Evolutionary conservation across 1,140 invertebrate species (phyloP), one percentile per base, ranked within the genome.

Genomic region (Cataglyphis hispanica): DNA sequence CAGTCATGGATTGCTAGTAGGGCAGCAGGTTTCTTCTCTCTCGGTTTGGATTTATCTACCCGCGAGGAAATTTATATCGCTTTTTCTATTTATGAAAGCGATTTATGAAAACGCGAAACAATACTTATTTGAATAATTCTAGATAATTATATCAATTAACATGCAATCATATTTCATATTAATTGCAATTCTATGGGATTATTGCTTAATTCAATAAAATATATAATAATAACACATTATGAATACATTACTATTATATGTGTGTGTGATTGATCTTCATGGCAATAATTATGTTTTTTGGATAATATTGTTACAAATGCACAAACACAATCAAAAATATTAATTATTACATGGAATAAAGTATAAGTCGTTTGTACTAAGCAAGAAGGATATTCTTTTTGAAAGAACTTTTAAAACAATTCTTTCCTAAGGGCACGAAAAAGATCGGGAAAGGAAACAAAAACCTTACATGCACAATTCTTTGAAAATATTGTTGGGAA

Each of bases 141-240:
- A 66, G 43, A 34, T 34, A 50, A 66, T 37, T 22, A 76, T 72
- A 53, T 40, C 22, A 34, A 50, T 67, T 67, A n/a, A 13, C 43
- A 6, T 25, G 43, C 0, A 22, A 40, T 40, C 31, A 1, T 27
- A 40, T 27, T 27, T 1, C 7, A 34, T 37, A n/a, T 64, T 4
- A 50, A 11, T 19, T 31, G 6, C 25, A 40, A 5, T 40, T 5
- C n/a, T 7, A 16, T 16, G 6, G 4, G 13, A 43, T 53, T 50
- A 53, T 25, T 37, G 13, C 7, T 56, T 56, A 56, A 40, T 56
- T 50, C 5, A 40, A 1, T 75, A 61, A 11, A 13, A 10, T 50
- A 37, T n/a, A n/a, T n/a, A n/a, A n/a, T n/a, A n/a, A n/a, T 34
- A 31, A 40, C n/a, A 56, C 11, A 2, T 19, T 6, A 19, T 7